Base-by-base conservation (phyloP, 2,888 invertebrate genomes). In the Apodemia mormo region DNA sequence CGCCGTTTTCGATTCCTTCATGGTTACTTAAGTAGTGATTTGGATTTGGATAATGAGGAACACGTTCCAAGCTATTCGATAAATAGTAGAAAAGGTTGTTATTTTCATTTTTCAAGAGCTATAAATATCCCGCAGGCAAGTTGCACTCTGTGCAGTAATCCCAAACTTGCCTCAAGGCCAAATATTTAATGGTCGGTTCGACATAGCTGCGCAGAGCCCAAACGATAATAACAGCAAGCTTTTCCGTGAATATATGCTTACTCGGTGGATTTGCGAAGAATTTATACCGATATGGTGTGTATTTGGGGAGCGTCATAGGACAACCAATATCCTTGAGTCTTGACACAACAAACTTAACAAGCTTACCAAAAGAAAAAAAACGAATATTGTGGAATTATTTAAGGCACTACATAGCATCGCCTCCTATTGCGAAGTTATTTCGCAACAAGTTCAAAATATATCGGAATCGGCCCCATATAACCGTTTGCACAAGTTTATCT, bases 201-300 rank as follows among this genome's bases (percentile, higher is more conserved):
- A 71, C 58, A 69, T 71, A 69, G 67, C 69, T 56, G 70, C 71
- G 45, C 68, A 73, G 54, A 43, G 64, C 43, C 65, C 64, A 66
- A 67, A 72, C 58, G 72, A 76, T 54, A 71, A 73, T 43, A 66
- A 71, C 22, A 71, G 70, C 49, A 70, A 49, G 58, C 66, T 66
- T 52, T 74, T 69, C 69, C 75, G 70, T 68, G 65, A 65, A 54
- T 72, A 72, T 67, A 71, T 73, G 70, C 9, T 43, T 72, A 75
- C 74, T 54, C 69, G 68, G 67, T 71, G 71, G 68, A 45, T 71
- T 30, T 65, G 67, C 14, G 65, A 71, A 64, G 69, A 67, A 33
- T 69, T 66, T 43, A 67, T 71, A 40, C 37, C 66, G 45, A 58
- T 40, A 65, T 73, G 70, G 73, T 67, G 65, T 68, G 73, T 73